Evolutionary conservation across 2,888 invertebrate species (phyloP), one percentile per base, ranked within the genome.

Genomic region (Oligia strigilis): DNA sequence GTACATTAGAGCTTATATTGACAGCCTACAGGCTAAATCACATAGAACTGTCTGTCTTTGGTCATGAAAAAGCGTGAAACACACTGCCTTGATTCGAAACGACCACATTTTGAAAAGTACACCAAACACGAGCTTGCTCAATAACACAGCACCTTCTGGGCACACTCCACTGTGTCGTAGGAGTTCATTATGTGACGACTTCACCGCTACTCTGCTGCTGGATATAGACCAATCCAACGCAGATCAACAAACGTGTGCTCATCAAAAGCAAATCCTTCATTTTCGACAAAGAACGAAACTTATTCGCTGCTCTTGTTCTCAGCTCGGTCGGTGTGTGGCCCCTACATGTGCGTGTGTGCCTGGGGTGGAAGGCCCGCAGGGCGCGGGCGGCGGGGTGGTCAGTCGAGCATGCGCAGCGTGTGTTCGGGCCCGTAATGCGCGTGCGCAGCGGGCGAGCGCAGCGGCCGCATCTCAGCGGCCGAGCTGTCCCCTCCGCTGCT

Each of bases 401-500:
- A 94, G 91, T 93, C 89, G 64, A 88, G 70, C 89, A 92, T 80
- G 67, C 85, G 87, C 80, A 91, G 79, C 73, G 89, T 36, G 78
- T 86, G 74, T 67, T 87, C 88, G 84, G 86, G 82, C 60, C 87
- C 82, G 62, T 6, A 55, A 3, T 13, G 77, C 65, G 14, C 36
- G 19, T 82, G 82, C 66, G 79, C 60, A 52, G 73, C 67, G 67
- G 84, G 85, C 83, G 84, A 77, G 36, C 94, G 94, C 82, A 96
- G 93, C 49, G 96, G 95, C 13, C 93, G 92, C 91, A 95, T 85
- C 91, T 96, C 96, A 0, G 94, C 94, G 75, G 94, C 95, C 14
- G 95, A 94, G 88, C 95, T 94, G 91, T 95, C 95, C 6, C 72
- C 72, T 4, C 72, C 72, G 40, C 72, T 72, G 90, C 95, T 96